Percentiles rank a stretch among this genome's conserved stretches.
phyloP scores from a whole-genome alignment of 2,797 vertebrate genomes.

The Oophaga sylvatica region DNA sequence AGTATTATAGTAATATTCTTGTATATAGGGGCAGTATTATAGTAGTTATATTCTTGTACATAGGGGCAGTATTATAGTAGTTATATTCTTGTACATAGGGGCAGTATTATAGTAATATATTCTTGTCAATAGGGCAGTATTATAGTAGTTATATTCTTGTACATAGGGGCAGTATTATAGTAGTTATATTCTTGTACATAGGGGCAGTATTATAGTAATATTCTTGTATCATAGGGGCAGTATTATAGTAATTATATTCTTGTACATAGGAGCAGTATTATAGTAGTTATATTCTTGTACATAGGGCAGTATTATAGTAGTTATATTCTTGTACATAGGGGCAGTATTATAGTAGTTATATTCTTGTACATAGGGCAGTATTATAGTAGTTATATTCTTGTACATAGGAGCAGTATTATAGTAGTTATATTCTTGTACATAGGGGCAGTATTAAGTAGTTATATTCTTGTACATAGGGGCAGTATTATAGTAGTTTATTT shows the following conservation, averaged over 20 bases:
- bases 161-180: no score
- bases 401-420: no score
- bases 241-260: no score
- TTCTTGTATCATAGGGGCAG: no score
- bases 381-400: no score
- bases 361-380: no score
- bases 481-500: background rate
- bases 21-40: background rate
- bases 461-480: background rate
- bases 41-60: background rate
- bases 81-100: background rate
- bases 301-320: background rate
- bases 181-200: no score
- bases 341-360: no score
- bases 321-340: background rate
- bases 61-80: background rate
- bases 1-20: no score
- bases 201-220: no score
- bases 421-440: background rate
- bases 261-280: background rate
- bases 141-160: constrained; percentile 8
- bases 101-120: constrained; percentile 1
- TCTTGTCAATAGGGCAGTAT: background rate
- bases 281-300: background rate
- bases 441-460: background rate